Base-by-base conservation (phyloP, 64 coral and sea anemone genomes). In the Dendrophyllia cribrosa region DNA sequence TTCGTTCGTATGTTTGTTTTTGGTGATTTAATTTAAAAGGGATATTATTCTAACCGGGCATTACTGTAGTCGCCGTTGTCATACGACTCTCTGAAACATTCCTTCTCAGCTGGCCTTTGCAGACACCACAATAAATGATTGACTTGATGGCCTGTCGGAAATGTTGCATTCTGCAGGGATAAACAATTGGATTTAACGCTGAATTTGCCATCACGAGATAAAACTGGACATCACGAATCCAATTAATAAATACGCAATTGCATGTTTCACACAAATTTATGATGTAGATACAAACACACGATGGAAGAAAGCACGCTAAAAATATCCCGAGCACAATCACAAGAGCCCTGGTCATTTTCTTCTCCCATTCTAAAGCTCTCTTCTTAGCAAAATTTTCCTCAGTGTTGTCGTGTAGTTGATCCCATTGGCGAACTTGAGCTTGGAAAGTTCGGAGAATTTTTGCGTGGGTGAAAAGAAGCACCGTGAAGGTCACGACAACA, bases 251-350 rank as follows among this genome's bases (percentile, higher is more conserved):
- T 5, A 93, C 72, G 72, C 95, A 96, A 20, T 89, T 89, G 43
- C 95, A 96, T 15, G 51, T 63, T 20, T 26, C 69, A n/a, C 95
- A 96, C 86, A 93, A 77, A 53, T 96, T 96, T 24, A 92, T 93
- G 21, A 92, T 83, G 65, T 96, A 96, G 25, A 96, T 96, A 19
- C 88, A 72, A 4, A 85, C 76, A 43, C 85, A 86, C 2, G 95
- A 88, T 2, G 95, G 87, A 0, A 96, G 26, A 79, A 90, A 96
- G 24, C 95, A 93, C 2, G 58, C 43, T 19, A 96, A 78, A 70
- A 96, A 96, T 56, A 96, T 79, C 4, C 73, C 72, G 9, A 96
- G 60, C 20, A 96, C 87, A 7, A 96, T 77, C 0, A 96, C 21
- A 4, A 93, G 76, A 17, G 95, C 93, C 50, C 93, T 96, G 12